These are phyloP conservation scores for Falcaria lacertinaria DNA, from an alignment of 2,888 invertebrate genomes.

Conservation along the genomic window DNA sequence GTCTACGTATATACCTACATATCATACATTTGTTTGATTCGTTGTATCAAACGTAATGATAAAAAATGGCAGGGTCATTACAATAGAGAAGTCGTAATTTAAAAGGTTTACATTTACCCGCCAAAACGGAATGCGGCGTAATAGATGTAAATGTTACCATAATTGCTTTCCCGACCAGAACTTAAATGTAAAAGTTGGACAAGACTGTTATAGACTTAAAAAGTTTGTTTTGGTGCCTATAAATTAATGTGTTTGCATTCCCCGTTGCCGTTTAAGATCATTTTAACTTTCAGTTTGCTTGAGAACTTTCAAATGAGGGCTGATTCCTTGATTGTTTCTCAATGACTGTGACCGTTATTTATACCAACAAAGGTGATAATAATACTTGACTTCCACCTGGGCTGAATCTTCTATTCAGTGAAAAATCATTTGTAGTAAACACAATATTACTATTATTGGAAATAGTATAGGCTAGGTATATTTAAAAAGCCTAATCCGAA, in stretches of 20 bases:
- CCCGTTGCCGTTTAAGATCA: conserved; percentile 45
- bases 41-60: conserved; percentile 21
- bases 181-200: conserved; percentile 72
- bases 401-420: too few species aligned
- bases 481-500: too few species aligned
- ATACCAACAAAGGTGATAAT: too few species aligned
- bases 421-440: too few species aligned
- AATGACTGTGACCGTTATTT: neutral
- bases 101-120: too few species aligned
- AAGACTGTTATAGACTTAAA: conserved; percentile 54
- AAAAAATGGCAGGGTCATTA: too few species aligned
- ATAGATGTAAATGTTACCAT: conserved; percentile 50
- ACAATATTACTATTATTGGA: too few species aligned
- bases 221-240: conserved; percentile 69
- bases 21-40: neutral
- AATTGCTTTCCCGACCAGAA: conserved; percentile 54
- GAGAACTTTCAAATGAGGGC: conserved; percentile 17
- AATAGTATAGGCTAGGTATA: too few species aligned
- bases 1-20: too few species aligned
- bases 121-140: conserved; percentile 31
- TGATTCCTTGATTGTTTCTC: conserved; percentile 16
- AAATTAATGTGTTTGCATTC: conserved; percentile 73
- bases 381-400: too few species aligned
- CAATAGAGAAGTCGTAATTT: too few species aligned
- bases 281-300: conserved; percentile 28